Conservation (phyloP, 2,888 invertebrate genomes). For the Tenthredo mesomela region DNA sequence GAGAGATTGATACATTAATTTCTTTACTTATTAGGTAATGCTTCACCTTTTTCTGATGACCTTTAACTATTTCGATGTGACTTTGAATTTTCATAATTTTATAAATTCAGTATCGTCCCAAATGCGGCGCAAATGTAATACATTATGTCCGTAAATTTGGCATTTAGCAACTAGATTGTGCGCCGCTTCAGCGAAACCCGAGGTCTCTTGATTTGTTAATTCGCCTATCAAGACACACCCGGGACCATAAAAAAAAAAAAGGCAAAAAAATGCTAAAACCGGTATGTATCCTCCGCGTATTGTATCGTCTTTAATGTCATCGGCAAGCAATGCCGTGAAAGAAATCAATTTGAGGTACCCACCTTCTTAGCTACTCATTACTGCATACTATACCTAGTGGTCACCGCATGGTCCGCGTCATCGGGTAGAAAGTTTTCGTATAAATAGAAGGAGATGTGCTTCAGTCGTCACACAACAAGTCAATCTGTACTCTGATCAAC, state of each 20-base stretch:
- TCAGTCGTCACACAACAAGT: slow-evolving; percentile 64
- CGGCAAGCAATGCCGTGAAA: slow-evolving; percentile 2
- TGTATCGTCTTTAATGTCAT: slow-evolving; percentile 36
- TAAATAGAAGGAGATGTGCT: slow-evolving; percentile 64
- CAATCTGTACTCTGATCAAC: slow-evolving; percentile 63
- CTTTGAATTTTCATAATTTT: not conserved
- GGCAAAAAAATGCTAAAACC: slow-evolving; percentile 9
- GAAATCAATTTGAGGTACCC: slow-evolving; percentile 22
- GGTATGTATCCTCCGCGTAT: slow-evolving; percentile 1
- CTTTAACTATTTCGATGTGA: not conserved
- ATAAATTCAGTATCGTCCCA: not conserved
- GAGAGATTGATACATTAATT: not conserved
- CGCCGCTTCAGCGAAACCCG: not conserved
- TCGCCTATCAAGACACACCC: slow-evolving; percentile 19
- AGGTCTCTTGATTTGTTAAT: slow-evolving; percentile 41
- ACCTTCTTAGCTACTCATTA: slow-evolving; percentile 26
- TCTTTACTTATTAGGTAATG: not conserved
- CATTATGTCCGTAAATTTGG: not conserved
- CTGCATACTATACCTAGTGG: slow-evolving; percentile 1
- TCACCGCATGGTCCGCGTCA: slow-evolving; percentile 21
- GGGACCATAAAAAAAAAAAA: slow-evolving; percentile 31
- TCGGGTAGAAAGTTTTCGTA: slow-evolving; percentile 65
- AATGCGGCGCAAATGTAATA: not conserved
- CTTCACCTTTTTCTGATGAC: not conserved
- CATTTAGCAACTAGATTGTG: not conserved